Evolutionary conservation across 2,888 invertebrate species (phyloP), one percentile per base, ranked within the genome.

Genomic region (Eremobia ochroleuca): DNA sequence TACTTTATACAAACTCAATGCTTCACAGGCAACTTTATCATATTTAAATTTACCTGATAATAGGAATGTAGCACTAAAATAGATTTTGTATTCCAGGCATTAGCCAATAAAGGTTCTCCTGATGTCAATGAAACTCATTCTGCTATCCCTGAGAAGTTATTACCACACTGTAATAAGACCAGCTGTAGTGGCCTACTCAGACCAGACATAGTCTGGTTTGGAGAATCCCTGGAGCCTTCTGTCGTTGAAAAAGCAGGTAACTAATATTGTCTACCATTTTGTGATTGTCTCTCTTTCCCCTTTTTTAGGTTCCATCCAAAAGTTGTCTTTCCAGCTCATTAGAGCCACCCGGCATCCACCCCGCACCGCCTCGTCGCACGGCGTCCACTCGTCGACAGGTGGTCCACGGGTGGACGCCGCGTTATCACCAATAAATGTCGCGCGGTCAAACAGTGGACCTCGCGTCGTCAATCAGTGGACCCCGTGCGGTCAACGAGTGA

Each of bases 141-240:
- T 31, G 94, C 97, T 85, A 98, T 98, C 85, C 97, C 98, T 25
- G 94, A 97, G 21, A 96, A 97, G 73, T 96, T 97, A 49, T 94
- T 99, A 71, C 98, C 98, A 18, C 97, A 97, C 87, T 99, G 99
- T 92, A 96, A 95, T 81, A 97, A 97, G 77, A 71, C 91, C 4
- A 88, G 87, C n/a, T 99, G 99, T 92, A 94, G 95, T 43, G 98
- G 98, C 0, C 93, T 99, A 58, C 93, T 98, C 18, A 96, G 99
- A 73, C 99, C 99, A 4, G 97, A 98, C 90, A 98, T 99, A 82
- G 98, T 99, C 13, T 99, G 99, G 99, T 99, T 99, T 95, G 98
- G 98, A 4, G 99, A 99, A 96, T 97, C 95, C 87, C 96, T 99
- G 74, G 97, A 98, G 82, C 89, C 95, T 2, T 92, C 96, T 70